phyloP scores from a whole-genome alignment of 1,140 invertebrate genomes.

The Ips typographus region DNA sequence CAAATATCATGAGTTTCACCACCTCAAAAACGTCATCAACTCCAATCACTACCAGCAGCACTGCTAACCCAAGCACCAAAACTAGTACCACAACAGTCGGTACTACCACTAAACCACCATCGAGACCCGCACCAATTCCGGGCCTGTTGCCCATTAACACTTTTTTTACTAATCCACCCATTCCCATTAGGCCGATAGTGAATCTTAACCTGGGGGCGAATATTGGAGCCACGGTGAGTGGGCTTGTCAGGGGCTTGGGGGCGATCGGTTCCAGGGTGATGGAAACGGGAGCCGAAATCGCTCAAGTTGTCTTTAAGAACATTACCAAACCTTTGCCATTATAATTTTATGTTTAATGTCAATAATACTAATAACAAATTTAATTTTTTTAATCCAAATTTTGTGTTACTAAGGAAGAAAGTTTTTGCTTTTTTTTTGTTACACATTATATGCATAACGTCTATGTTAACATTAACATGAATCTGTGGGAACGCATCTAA shows the following conservation, averaged over 20 bases:
- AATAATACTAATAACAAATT: too few species aligned
- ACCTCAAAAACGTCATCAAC: neutral
- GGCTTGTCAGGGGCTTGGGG: constrained; percentile 40
- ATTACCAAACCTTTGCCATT: constrained; percentile 21
- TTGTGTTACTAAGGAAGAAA: too few species aligned
- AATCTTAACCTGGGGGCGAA: constrained; percentile 35
- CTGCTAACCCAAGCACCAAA: constrained; percentile 18
- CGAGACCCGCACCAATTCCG: constrained; percentile 14
- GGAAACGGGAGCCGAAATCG: constrained; percentile 45
- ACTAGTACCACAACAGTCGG: constrained; percentile 13
- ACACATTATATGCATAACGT: constrained; percentile 1
- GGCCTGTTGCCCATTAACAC: constrained; percentile 21
- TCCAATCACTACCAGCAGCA: constrained; percentile 8
- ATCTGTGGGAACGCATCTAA: neutral
- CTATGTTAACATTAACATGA: neutral
- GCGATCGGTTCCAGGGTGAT: constrained; percentile 44
- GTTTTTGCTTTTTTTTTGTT: too few species aligned
- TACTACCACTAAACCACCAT: constrained; percentile 7
- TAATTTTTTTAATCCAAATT: too few species aligned
- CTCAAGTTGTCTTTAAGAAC: constrained; percentile 43
- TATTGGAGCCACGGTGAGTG: constrained; percentile 38
- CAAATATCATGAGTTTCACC: too few species aligned
- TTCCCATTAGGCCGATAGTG: constrained; percentile 26
- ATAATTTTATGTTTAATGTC: constrained; percentile 2
- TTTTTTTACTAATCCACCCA: constrained; percentile 36